These are phyloP conservation scores for Fragum sueziense DNA, from an alignment of 2,888 invertebrate species.

Conservation along the genomic window DNA sequence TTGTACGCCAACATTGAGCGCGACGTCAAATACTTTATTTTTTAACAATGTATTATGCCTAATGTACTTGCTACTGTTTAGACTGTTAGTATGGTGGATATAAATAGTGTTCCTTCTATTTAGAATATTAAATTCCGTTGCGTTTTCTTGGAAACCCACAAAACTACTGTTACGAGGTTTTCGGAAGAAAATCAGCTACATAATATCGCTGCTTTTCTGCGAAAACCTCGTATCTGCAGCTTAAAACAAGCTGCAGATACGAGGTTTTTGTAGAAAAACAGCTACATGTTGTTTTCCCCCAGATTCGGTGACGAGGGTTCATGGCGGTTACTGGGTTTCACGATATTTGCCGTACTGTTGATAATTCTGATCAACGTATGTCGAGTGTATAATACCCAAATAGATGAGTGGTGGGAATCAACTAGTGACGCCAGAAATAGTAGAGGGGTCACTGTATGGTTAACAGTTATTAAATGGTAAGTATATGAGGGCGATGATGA, in stretches of 20 bases:
- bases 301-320: conserved; percentile 71
- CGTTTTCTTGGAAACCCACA: too few species aligned
- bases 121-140: too few species aligned
- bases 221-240: too few species aligned
- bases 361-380: conserved; percentile 34
- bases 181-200: too few species aligned
- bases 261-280: not conserved
- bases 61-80: too few species aligned
- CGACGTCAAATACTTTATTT: too few species aligned
- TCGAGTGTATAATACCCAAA: conserved; percentile 27
- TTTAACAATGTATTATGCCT: too few species aligned
- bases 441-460: not conserved
- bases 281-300: not conserved
- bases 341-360: conserved; percentile 58
- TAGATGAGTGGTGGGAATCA: conserved; percentile 38
- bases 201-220: too few species aligned
- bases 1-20: too few species aligned
- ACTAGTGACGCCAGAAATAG: conserved; percentile 33
- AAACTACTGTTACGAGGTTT: not conserved
- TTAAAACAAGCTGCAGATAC: too few species aligned
- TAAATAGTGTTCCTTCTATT: too few species aligned
- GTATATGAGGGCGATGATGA: conserved; percentile 2
- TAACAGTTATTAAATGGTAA: conserved; percentile 42
- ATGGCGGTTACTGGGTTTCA: conserved; percentile 63
- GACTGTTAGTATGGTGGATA: too few species aligned